Evolutionary conservation across 2,888 invertebrate species (phyloP), one percentile per base, ranked within the genome.

Genomic region (Nudaria mundana): DNA sequence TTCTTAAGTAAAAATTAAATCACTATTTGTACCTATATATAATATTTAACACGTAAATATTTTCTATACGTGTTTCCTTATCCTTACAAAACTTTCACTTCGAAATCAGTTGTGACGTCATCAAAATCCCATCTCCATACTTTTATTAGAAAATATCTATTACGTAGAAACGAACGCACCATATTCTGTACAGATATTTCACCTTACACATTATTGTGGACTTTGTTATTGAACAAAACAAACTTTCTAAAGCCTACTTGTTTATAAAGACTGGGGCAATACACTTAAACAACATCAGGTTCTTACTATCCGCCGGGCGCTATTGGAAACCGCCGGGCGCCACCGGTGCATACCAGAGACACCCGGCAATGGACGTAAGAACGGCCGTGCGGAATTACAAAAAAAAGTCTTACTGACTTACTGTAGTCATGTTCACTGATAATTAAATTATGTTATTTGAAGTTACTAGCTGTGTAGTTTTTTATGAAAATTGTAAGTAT

Each of bases 21-120:
- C 77, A 67, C 76, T 83, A 81, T 80, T 79, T 79, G 72, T 81
- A 81, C 71, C 75, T 80, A 82, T 71, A 16, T 58, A 56, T 58
- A 64, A 61, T 58, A 12, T 25, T 34, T 16, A 28, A 11, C 35
- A 3, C 22, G 10, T 14, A n/a, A 14, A 11, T n/a, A 6, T 34
- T 30, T 18, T 35, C 35, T 29, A 29, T 35, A 46, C 43, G 30
- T 41, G 52, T 36, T 28, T 47, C 40, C 43, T 45, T 50, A 41
- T 40, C 41, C 40, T 35, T 41, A 46, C 44, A 40, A 14, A 54
- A 37, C 25, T 29, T 40, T 30, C 24, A 40, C 15, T 43, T 40
- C 41, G 37, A 31, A 39, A 24, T n/a, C 23, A 41, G 40, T 30
- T 44, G 51, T 38, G 51, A 44, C 43, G 32, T 40, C 20, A 20